Base-by-base conservation (phyloP, 2,113 vertebrate genomes). In the Clupea harengus region DNA sequence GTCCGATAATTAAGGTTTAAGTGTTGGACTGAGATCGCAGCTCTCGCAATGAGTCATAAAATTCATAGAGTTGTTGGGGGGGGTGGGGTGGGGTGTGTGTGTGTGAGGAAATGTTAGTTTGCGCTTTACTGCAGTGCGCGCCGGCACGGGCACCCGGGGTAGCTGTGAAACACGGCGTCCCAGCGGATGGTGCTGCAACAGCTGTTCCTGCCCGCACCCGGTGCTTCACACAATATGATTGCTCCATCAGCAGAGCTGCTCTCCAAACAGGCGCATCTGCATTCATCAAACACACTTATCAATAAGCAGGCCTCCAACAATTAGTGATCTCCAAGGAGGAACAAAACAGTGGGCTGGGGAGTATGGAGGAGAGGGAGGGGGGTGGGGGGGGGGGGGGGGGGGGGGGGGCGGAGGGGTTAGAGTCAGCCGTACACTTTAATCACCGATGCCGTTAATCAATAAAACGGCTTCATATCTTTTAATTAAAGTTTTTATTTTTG, bases 1-100 rank as follows among this genome's bases (percentile, higher is more conserved):
- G 96, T 96, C 95, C 96, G 96, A 98, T 98, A 97, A 99, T 99
- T 97, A 99, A 97, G 96, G 96, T 95, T 98, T 98, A 98, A 99
- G 96, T 96, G 97, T 95, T 92, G 96, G 96, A 97, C 95, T 93
- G 97, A 99, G 97, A 98, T 97, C 96, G 96, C 95, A 95, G 96
- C 95, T 95, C 95, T 94, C 95, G 95, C 95, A 95, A 97, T 96
- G 96, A 95, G 96, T 97, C 96, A 96, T 99, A 97, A 99, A 98
- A 96, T 96, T 97, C 96, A 95, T 94, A 92, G 95, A 96, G 96
- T 95, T 97, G 96, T 96, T 95, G 88, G 86, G 83, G 32, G 93
- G 95, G 92, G 95, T 11, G 9, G 67, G 25, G 67, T 4, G 67
- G 7, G 28, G 94, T 93, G 96, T 93, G 72, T 39, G 39, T 39